Evolutionary conservation across 2,888 invertebrate species (phyloP).

Genomic region (Leptopilina myrica): DNA sequence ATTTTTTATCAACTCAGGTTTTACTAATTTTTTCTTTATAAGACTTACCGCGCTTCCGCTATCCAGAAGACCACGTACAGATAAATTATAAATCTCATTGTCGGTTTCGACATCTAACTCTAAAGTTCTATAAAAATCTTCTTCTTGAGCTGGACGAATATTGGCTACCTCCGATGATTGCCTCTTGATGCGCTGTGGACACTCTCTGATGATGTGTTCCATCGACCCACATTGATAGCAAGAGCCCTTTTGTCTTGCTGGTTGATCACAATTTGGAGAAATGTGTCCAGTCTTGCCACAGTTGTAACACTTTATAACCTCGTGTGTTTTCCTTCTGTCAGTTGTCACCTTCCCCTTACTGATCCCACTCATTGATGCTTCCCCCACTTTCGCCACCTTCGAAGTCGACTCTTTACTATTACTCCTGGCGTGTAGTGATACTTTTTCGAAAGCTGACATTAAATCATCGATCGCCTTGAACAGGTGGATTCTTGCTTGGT

Average conservation of each 20-base stretch:
- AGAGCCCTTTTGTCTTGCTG: background rate
- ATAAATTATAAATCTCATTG: background rate
- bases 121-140: too few relatives aligned
- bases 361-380: background rate
- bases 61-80: background rate
- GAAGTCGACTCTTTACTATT: background rate
- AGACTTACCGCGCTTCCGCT: background rate
- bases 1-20: background rate
- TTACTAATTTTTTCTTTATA: background rate
- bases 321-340: background rate
- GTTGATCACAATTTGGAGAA: background rate
- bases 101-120: background rate
- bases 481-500: constrained; percentile 50
- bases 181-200: background rate
- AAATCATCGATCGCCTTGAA: constrained; percentile 33
- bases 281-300: background rate
- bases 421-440: background rate
- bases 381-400: background rate
- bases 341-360: background rate
- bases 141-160: too few relatives aligned
- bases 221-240: background rate
- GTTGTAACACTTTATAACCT: background rate
- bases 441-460: constrained; percentile 45
- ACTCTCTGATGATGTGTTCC: background rate
- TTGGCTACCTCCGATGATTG: too few relatives aligned